Percentiles rank a stretch among this genome's conserved stretches.
Evolutionary conservation across 2,113 vertebrate genomes (phyloP).

Genomic region (Ophiodon elongatus): DNA sequence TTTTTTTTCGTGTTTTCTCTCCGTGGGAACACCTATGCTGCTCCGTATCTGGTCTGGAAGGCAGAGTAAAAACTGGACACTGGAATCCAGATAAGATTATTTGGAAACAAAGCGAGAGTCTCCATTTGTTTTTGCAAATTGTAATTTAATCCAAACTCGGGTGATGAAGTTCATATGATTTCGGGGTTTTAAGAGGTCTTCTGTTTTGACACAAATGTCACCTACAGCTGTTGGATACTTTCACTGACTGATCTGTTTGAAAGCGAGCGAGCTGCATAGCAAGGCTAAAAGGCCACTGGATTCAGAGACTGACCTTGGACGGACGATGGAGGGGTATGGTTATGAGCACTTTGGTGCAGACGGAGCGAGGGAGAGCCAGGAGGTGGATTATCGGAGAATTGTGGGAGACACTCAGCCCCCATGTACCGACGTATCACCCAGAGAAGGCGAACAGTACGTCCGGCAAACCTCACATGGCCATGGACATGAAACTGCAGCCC

Average conservation of each 20-base stretch:
- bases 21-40: slow-evolving; percentile 37
- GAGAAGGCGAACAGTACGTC: slow-evolving; percentile 45
- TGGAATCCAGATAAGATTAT: slow-evolving; percentile 47
- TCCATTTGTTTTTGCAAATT: slow-evolving; percentile 29
- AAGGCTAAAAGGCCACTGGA: slow-evolving; percentile 7
- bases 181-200: not conserved
- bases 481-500: slow-evolving; percentile 89
- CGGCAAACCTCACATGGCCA: slow-evolving; percentile 75
- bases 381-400: slow-evolving; percentile 61
- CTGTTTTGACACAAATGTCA: slow-evolving; percentile 25
- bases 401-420: slow-evolving; percentile 62
- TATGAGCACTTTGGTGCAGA: slow-evolving; percentile 49
- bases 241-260: slow-evolving; percentile 6
- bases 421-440: not conserved
- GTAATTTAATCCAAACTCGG: slow-evolving; percentile 1
- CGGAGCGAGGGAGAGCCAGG: slow-evolving; percentile 42
- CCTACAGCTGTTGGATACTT: slow-evolving; percentile 30
- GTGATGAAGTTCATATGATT: not conserved
- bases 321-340: slow-evolving; percentile 71
- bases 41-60: slow-evolving; percentile 24
- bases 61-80: not conserved
- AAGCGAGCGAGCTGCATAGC: not conserved
- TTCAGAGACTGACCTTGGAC: slow-evolving; percentile 50
- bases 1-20: slow-evolving; percentile 21
- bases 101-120: slow-evolving; percentile 13